These are phyloP conservation scores for Drosophila trapezifrons DNA, from an alignment of 1,140 invertebrate genomes.

Conservation along the genomic window DNA sequence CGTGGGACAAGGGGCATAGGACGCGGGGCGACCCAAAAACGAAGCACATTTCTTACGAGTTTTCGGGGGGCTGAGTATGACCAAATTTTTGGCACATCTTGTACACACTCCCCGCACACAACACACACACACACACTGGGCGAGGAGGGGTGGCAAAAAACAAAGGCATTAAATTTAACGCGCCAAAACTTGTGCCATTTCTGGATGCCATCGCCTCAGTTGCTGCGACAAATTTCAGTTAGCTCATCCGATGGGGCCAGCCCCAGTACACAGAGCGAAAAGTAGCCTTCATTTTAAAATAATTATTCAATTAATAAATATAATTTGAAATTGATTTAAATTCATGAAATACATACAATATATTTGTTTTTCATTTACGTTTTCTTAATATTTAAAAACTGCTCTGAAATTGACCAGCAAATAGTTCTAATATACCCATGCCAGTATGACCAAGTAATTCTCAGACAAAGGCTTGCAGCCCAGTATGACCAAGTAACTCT, in stretches of 20 bases:
- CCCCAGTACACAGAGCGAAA: constrained; percentile 14
- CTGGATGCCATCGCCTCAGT: constrained; percentile 50
- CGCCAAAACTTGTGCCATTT: constrained; percentile 74
- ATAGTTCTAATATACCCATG: background rate
- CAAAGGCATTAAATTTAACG: constrained; percentile 77
- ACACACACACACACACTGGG: constrained; percentile 38
- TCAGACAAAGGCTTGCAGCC: background rate
- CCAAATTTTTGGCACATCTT: constrained; percentile 64
- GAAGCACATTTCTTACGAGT: constrained; percentile 40
- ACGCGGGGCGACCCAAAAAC: constrained; percentile 18
- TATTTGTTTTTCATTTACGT: too few species aligned
- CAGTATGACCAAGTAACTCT: too few species aligned
- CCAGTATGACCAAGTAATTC: background rate
- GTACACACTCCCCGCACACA: constrained; percentile 30
- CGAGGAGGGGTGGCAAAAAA: constrained; percentile 25
- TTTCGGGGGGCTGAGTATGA: constrained; percentile 44
- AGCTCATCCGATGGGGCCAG: constrained; percentile 66
- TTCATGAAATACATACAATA: background rate
- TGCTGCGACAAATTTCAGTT: constrained; percentile 78
- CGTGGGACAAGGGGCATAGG: background rate
- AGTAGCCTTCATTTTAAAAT: background rate
- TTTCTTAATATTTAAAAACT: background rate
- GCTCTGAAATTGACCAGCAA: background rate
- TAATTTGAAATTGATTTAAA: background rate
- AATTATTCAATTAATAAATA: background rate